Base-by-base conservation (phyloP, 2,888 invertebrate species). In the Cheilosia soror region DNA sequence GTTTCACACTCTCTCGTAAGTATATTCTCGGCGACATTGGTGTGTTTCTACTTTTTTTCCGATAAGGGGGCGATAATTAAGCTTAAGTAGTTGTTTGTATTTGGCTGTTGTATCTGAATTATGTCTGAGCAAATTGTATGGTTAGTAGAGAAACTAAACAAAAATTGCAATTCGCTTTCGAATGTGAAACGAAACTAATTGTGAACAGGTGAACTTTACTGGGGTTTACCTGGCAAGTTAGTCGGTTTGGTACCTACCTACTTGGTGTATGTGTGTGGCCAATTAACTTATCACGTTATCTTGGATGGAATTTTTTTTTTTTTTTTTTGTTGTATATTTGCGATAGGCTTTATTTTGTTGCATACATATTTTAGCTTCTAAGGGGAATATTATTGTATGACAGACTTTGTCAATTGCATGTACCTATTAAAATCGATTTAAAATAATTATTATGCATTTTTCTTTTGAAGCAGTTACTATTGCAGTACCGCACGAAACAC, bases 211-310 rank as follows among this genome's bases (percentile, higher is more conserved):
- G 60, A 62, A 62, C 25, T 51, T 47, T 49, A 33, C 27, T 51
- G 71, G 65, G 58, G 55, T 51, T 68, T 71, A 76, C 85, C 71
- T 85, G 62, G 37, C 60, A 20, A 33, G 4, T 42, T 57, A 27
- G 60, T 15, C 29, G 53, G 58, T 55, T 47, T 47, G 62, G 44
- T 33, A 31, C 20, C 42, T 33, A 31, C 20, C 42, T n/a, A 13
- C 37, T 20, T 15, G 60, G 25, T 47, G 51, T 44, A 63, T 68
- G 63, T 62, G 55, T 77, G 31, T 42, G 63, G 15, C 33, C 44
- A 69, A 65, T 75, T 58, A 69, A 51, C 63, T 84, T 79, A 79
- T 79, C 73, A 47, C 68, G 63, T 79, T 84, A 80, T 84, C 80
- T 62, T 33, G 25, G 5, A 4, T 9, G 49, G 47, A 40, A 49